These are phyloP conservation scores for Hylomyscus alleni DNA, from an alignment of 2,797 vertebrate species.

Conservation along the genomic window DNA sequence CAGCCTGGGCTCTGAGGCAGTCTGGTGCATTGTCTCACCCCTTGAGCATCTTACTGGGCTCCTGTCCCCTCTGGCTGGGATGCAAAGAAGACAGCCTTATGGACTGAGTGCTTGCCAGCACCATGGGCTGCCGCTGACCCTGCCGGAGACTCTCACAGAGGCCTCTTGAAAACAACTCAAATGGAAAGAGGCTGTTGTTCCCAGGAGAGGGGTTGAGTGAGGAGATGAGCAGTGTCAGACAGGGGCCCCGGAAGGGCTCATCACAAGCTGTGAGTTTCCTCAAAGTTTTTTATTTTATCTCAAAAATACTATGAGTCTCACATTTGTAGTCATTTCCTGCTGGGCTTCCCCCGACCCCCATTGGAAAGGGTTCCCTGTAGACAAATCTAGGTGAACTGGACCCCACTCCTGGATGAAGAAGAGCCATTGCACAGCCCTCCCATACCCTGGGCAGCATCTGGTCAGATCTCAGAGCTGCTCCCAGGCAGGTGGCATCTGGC, in stretches of 20 bases:
- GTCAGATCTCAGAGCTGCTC: background rate
- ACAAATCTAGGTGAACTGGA: background rate
- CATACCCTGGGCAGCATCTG: background rate
- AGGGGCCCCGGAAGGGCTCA: background rate
- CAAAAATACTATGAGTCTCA: conserved; percentile 17
- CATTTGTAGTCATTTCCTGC: background rate
- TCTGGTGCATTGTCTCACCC: conserved; percentile 50
- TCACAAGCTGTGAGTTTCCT: conserved; percentile 24
- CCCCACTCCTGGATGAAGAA: background rate
- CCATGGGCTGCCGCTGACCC: background rate
- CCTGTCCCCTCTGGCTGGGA: background rate
- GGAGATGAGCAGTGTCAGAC: background rate
- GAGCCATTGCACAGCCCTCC: background rate
- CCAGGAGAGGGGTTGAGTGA: background rate
- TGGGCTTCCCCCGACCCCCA: background rate
- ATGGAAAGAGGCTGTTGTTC: background rate
- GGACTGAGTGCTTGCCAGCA: background rate
- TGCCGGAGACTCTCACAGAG: background rate
- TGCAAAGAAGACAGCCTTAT: background rate
- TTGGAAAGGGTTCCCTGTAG: background rate
- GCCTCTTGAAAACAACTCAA: background rate
- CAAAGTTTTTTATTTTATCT: conserved; percentile 69
- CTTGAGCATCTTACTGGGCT: background rate
- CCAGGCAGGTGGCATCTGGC: rapidly evolving
- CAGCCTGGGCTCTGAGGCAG: conserved; percentile 2